Conservation (phyloP, 1,140 invertebrate species). For the Bombus vancouverensis region DNA sequence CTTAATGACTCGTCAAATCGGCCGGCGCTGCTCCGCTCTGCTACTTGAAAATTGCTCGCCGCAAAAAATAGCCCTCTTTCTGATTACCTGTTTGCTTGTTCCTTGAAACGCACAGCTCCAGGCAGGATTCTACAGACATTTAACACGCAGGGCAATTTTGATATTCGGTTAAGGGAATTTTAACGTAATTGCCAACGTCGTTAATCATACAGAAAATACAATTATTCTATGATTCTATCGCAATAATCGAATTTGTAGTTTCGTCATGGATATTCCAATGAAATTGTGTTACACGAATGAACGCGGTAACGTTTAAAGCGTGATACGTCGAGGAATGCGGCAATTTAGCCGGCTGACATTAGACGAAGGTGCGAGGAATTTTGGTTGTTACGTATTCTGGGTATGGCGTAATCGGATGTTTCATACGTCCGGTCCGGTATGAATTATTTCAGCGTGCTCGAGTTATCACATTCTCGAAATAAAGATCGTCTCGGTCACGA, state of each 20-base stretch:
- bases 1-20: constrained; percentile 53
- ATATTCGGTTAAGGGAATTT: no score
- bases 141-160: no score
- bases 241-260: background rate
- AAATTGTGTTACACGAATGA: background rate
- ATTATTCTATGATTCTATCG: no score
- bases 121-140: no score
- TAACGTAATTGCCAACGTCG: no score
- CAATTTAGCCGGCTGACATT: constrained; percentile 5
- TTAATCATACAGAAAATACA: no score
- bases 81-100: background rate
- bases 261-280: no score
- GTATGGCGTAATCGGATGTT: background rate
- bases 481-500: constrained; percentile 54
- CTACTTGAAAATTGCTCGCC: background rate
- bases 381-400: constrained; percentile 27
- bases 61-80: constrained; percentile 33
- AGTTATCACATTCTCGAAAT: constrained; percentile 59
- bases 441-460: constrained; percentile 57
- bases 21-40: constrained; percentile 1
- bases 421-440: constrained; percentile 20
- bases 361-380: constrained; percentile 40
- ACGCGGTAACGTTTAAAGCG: background rate
- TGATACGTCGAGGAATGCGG: background rate
- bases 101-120: background rate